A percentile compares a stretch with the other conserved stretches of the same genome.
Conservation (phyloP, 2,888 invertebrate genomes). For the Hydriomena furcata region DNA sequence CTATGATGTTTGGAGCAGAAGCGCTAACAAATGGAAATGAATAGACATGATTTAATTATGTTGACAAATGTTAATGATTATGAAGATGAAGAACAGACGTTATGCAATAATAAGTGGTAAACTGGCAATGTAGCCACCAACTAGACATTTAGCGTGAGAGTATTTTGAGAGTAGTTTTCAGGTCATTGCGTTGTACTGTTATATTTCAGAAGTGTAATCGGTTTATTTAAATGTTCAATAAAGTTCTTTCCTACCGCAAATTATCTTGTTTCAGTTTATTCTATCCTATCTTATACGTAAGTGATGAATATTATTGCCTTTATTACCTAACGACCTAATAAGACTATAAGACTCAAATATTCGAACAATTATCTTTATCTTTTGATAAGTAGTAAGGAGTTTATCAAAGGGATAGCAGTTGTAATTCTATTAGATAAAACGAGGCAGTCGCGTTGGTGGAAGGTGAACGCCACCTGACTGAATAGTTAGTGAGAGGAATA, state of each 20-base stretch:
- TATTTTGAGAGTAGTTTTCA: constrained; percentile 53
- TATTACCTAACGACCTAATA: constrained; percentile 49
- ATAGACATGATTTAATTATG: constrained; percentile 13
- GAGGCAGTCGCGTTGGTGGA: constrained; percentile 65
- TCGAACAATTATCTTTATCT: constrained; percentile 60
- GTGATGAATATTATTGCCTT: background rate
- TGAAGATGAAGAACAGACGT: constrained; percentile 14
- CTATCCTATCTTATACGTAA: constrained; percentile 22
- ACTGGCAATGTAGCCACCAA: constrained; percentile 17
- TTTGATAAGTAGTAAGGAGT: constrained; percentile 53
- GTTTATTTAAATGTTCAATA: constrained; percentile 71
- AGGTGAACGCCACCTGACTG: constrained; percentile 52
- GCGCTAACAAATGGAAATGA: constrained; percentile 9
- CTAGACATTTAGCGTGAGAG: constrained; percentile 39
- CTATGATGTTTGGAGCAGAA: constrained; percentile 18
- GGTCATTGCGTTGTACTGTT: constrained; percentile 50
- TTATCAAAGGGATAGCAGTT: constrained; percentile 67
- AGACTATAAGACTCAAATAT: constrained; percentile 48
- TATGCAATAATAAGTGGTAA: constrained; percentile 8
- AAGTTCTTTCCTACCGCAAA: constrained; percentile 55
- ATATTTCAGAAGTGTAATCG: constrained; percentile 54
- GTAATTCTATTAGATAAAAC: constrained; percentile 55
- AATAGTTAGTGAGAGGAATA: constrained; percentile 21
- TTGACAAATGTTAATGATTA: constrained; percentile 16
- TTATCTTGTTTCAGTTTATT: constrained; percentile 38